Percentiles rank a stretch among this genome's conserved stretches.
Conservation (phyloP, 2,888 invertebrate species). For the Calephelis perditalis region DNA sequence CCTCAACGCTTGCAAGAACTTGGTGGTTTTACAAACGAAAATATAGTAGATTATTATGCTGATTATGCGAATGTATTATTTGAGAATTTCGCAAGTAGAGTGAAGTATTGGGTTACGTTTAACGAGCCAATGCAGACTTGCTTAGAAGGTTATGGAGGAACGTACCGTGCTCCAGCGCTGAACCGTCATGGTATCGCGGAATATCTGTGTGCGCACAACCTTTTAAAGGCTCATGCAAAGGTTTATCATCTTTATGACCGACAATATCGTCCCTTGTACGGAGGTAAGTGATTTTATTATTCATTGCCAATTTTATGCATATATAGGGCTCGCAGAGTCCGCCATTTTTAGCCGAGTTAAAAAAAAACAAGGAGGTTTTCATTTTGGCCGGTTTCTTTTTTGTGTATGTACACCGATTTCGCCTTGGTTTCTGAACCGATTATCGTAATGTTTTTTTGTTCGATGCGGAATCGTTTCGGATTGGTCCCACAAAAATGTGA, state of each 20-base stretch:
- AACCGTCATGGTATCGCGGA: slow-evolving; percentile 80
- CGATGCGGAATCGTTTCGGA: too few species aligned
- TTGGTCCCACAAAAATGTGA: too few species aligned
- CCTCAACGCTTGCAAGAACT: slow-evolving; percentile 81
- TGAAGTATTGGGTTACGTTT: slow-evolving; percentile 86
- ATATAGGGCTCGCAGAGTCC: too few species aligned
- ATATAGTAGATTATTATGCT: slow-evolving; percentile 80
- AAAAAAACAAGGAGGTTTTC: too few species aligned
- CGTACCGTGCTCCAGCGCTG: slow-evolving; percentile 78
- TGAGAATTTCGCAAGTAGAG: slow-evolving; percentile 79
- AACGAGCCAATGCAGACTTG: slow-evolving; percentile 84
- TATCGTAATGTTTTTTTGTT: too few species aligned
- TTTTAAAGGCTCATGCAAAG: slow-evolving; percentile 85
- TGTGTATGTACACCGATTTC: too few species aligned
- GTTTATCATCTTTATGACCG: slow-evolving; percentile 81
- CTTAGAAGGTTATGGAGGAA: slow-evolving; percentile 75
- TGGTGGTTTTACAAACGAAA: slow-evolving; percentile 83
- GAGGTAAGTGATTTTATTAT: slow-evolving; percentile 53
- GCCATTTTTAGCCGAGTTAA: too few species aligned
- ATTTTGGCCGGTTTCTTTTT: too few species aligned
- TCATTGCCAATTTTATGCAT: too few species aligned
- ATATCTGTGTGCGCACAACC: slow-evolving; percentile 84
- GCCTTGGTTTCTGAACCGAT: too few species aligned
- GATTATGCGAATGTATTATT: slow-evolving; percentile 81
- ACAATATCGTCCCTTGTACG: slow-evolving; percentile 73